Evolutionary conservation across 2,888 invertebrate genomes (phyloP).

Genomic region (Neoscelio sp.): DNA sequence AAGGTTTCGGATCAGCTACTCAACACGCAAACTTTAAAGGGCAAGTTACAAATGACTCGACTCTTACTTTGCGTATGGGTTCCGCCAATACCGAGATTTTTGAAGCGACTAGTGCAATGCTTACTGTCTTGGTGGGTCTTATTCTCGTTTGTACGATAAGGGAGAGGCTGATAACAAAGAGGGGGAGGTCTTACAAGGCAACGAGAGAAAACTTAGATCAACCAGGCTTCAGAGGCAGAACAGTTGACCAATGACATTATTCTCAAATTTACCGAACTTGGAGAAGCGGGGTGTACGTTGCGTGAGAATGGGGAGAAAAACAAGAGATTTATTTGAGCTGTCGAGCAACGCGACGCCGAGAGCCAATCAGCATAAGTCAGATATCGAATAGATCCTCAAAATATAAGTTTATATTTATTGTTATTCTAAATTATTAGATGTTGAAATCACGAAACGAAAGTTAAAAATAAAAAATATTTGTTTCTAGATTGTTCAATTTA

Average conservation of each 20-base stretch:
- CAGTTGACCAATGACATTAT: conserved; percentile 61
- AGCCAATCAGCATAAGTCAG: neutral
- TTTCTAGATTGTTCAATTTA: too few species aligned
- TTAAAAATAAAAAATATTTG: conserved; percentile 6
- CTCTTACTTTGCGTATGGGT: conserved; percentile 66
- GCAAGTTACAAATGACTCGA: conserved; percentile 47
- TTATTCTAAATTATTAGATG: too few species aligned
- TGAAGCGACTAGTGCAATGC: conserved; percentile 77
- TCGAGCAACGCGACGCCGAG: neutral
- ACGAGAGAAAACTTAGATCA: conserved; percentile 37
- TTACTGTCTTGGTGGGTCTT: conserved; percentile 76
- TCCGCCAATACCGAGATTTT: conserved; percentile 76
- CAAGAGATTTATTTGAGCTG: neutral
- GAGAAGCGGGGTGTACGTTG: conserved; percentile 18
- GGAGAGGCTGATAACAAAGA: conserved; percentile 73
- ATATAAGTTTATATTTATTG: too few species aligned
- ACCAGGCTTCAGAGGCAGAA: conserved; percentile 37
- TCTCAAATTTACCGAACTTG: conserved; percentile 41
- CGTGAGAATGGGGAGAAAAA: conserved; percentile 20
- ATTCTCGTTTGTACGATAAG: conserved; percentile 74
- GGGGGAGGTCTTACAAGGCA: conserved; percentile 51
- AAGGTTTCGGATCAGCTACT: conserved; percentile 53
- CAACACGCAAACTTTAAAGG: conserved; percentile 51
- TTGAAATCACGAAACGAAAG: too few species aligned
- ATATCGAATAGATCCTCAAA: neutral